Conservation (phyloP, 2,888 invertebrate species). For the Ischnus inquisitorius region DNA sequence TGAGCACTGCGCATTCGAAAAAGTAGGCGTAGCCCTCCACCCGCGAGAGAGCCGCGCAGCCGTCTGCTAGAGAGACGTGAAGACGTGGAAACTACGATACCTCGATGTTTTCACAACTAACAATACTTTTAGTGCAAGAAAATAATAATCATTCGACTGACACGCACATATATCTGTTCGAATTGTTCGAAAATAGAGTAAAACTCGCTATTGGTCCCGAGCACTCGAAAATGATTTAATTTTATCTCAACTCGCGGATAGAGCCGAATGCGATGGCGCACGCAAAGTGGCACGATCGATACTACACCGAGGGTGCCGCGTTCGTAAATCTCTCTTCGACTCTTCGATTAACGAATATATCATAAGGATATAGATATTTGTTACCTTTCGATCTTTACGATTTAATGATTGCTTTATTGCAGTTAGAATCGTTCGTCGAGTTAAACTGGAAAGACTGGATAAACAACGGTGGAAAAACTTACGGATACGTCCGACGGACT, state of each 20-base stretch:
- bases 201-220: slow-evolving; percentile 38
- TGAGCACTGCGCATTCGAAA: slow-evolving; percentile 80
- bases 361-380: background rate
- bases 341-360: background rate
- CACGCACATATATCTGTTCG: background rate
- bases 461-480: slow-evolving; percentile 67
- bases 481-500: slow-evolving; percentile 74
- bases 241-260: slow-evolving; percentile 42
- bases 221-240: slow-evolving; percentile 30
- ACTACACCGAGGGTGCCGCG: slow-evolving; percentile 66
- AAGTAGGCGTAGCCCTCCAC: slow-evolving; percentile 82
- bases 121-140: background rate
- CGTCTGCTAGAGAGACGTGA: slow-evolving; percentile 72
- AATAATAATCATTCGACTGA: background rate
- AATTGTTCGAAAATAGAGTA: slow-evolving; percentile 36
- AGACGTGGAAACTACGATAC: background rate
- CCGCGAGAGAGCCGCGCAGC: slow-evolving; percentile 69
- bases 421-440: background rate
- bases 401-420: background rate
- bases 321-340: slow-evolving; percentile 12
- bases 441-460: slow-evolving; percentile 29
- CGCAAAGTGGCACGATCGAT: slow-evolving; percentile 78
- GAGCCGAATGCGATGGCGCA: slow-evolving; percentile 75
- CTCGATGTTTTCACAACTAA: background rate
- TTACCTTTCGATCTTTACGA: background rate